Percentiles rank a stretch among this genome's conserved stretches.
These are phyloP conservation scores for Adela reaumurella DNA, from an alignment of 2,888 invertebrate genomes.

Conservation along the genomic window DNA sequence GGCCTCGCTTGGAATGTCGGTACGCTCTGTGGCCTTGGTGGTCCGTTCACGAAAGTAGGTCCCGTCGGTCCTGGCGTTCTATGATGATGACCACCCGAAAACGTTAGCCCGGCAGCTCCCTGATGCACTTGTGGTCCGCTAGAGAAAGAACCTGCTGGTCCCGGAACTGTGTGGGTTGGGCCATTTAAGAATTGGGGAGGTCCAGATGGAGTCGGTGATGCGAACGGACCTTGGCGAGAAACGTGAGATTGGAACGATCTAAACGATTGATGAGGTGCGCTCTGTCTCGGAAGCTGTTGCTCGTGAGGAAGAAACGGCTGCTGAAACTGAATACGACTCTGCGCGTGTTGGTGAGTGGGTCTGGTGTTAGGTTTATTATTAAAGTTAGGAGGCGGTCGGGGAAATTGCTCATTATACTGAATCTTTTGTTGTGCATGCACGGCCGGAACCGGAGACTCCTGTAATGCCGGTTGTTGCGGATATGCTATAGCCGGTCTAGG, in stretches of 20 bases:
- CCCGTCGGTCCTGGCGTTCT: slow-evolving; percentile 30
- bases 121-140: slow-evolving; percentile 19
- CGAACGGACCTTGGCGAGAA: slow-evolving; percentile 31
- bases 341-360: slow-evolving; percentile 30
- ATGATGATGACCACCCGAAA: slow-evolving; percentile 28
- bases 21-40: slow-evolving; percentile 29
- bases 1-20: slow-evolving; percentile 32
- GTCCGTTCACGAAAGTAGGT: slow-evolving; percentile 27
- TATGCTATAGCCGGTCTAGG: slow-evolving; percentile 60
- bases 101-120: slow-evolving; percentile 20
- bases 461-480: slow-evolving; percentile 33
- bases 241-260: slow-evolving; percentile 26
- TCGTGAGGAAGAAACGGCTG: slow-evolving; percentile 36
- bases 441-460: slow-evolving; percentile 21
- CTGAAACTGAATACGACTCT: slow-evolving; percentile 46
- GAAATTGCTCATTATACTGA: slow-evolving; percentile 17
- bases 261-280: slow-evolving; percentile 36
- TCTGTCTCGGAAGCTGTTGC: slow-evolving; percentile 43
- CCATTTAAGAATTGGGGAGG: not conserved
- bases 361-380: slow-evolving; percentile 17
- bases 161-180: slow-evolving; percentile 3
- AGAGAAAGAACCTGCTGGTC: slow-evolving; percentile 22
- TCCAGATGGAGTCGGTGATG: slow-evolving; percentile 20
- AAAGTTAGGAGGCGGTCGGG: not conserved
- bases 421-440: slow-evolving; percentile 28